Evolutionary conservation across 2,113 vertebrate species (phyloP).

Genomic region (Nannospalax galili): DNA sequence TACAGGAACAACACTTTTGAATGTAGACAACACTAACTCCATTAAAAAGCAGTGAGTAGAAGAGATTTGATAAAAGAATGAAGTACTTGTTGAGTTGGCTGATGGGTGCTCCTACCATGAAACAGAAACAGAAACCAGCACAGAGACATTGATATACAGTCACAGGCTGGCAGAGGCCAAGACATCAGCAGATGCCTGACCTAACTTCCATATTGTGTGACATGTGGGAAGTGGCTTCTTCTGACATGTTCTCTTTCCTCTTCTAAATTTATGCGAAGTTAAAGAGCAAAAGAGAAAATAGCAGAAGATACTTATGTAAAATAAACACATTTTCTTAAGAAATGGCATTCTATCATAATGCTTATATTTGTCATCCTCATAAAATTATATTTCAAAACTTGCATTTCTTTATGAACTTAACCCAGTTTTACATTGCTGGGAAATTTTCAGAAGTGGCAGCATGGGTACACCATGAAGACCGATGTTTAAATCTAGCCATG

Average conservation of each 20-base stretch:
- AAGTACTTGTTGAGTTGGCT: background rate
- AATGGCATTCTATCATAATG: background rate
- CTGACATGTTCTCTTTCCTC: background rate
- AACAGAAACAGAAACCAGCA: background rate
- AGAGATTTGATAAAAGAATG: background rate
- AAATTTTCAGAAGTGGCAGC: background rate
- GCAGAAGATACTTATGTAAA: background rate
- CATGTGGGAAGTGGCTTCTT: background rate
- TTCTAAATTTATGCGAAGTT: background rate
- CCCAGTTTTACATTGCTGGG: background rate
- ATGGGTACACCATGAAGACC: background rate
- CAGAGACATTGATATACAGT: background rate
- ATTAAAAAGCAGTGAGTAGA: background rate
- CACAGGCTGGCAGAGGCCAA: background rate
- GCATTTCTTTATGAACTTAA: background rate
- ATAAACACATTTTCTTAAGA: background rate
- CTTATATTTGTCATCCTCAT: background rate
- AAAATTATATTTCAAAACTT: background rate
- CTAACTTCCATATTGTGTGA: fast-evolving
- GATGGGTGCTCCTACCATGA: background rate
- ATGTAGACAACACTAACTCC: background rate
- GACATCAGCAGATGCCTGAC: fast-evolving
- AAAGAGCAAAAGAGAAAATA: background rate
- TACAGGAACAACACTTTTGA: background rate
- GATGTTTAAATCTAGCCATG: background rate